Conservation (phyloP, 1,140 invertebrate species). For the Cataglyphis hispanica region DNA sequence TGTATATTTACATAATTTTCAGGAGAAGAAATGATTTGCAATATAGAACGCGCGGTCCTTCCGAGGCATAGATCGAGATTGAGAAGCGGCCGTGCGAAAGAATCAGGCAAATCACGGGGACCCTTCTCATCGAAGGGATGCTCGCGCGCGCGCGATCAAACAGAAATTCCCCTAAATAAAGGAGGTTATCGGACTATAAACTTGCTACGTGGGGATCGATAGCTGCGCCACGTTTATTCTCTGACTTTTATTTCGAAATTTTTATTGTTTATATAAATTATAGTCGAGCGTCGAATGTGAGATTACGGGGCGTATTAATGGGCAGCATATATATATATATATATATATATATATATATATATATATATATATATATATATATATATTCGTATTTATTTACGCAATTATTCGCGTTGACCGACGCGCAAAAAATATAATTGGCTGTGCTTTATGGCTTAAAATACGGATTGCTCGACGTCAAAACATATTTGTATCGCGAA, state of each 20-base stretch:
- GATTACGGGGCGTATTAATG: slow-evolving; percentile 56
- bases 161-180: slow-evolving; percentile 74
- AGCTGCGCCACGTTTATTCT: slow-evolving; percentile 7
- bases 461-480: slow-evolving; percentile 52
- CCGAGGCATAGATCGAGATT: slow-evolving; percentile 68
- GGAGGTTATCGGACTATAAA: slow-evolving; percentile 69
- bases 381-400: slow-evolving; percentile 59
- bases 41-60: slow-evolving; percentile 53
- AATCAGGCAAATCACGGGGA: slow-evolving; percentile 76
- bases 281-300: slow-evolving; percentile 12
- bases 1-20: slow-evolving; percentile 28
- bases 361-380: too few species aligned
- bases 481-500: slow-evolving; percentile 61
- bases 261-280: slow-evolving; percentile 62
- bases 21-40: slow-evolving; percentile 45
- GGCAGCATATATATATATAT: slow-evolving; percentile 22
- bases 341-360: too few species aligned
- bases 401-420: slow-evolving; percentile 43
- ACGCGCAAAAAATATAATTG: slow-evolving; percentile 55
- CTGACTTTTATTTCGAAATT: slow-evolving; percentile 43
- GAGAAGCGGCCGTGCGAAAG: slow-evolving; percentile 77
- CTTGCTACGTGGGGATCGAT: slow-evolving; percentile 55
- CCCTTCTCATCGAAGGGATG: slow-evolving; percentile 71
- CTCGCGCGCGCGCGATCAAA: slow-evolving; percentile 67
- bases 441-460: slow-evolving; percentile 58